Evolutionary conservation across 1,140 invertebrate species (phyloP).

Genomic region (Glomeris maerens): DNA sequence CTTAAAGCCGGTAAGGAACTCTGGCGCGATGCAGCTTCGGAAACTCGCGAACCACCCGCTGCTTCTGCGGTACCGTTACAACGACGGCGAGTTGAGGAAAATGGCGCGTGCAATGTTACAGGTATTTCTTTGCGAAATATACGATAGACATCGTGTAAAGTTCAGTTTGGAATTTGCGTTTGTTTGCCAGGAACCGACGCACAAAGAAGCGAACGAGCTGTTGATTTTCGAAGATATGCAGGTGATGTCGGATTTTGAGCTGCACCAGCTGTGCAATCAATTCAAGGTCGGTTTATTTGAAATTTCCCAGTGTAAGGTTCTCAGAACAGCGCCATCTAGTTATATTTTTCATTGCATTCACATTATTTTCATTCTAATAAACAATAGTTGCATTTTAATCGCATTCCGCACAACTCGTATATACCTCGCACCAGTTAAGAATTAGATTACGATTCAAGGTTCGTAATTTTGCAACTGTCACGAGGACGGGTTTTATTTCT

Average conservation of each 20-base stretch:
- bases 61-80: conserved; percentile 60
- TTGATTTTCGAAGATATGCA: conserved; percentile 75
- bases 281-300: conserved; percentile 41
- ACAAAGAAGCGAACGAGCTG: conserved; percentile 63
- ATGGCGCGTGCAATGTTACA: conserved; percentile 59
- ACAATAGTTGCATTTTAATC: too few species aligned
- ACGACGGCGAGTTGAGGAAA: conserved; percentile 45
- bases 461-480: too few species aligned
- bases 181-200: conserved; percentile 38
- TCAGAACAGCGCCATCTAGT: too few species aligned
- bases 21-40: conserved; percentile 78
- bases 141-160: neutral
- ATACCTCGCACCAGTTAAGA: too few species aligned
- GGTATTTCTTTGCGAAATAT: conserved; percentile 19
- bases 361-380: too few species aligned
- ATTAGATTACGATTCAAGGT: too few species aligned
- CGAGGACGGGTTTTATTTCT: too few species aligned
- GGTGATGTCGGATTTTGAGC: conserved; percentile 79
- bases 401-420: too few species aligned
- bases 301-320: too few species aligned
- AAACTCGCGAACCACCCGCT: conserved; percentile 82
- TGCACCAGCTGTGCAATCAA: conserved; percentile 56
- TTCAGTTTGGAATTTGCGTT: neutral
- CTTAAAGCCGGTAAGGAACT: too few species aligned
- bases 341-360: too few species aligned